Evolutionary conservation across 2,113 vertebrate genomes (phyloP).

Genomic region (Sander lucioperca): DNA sequence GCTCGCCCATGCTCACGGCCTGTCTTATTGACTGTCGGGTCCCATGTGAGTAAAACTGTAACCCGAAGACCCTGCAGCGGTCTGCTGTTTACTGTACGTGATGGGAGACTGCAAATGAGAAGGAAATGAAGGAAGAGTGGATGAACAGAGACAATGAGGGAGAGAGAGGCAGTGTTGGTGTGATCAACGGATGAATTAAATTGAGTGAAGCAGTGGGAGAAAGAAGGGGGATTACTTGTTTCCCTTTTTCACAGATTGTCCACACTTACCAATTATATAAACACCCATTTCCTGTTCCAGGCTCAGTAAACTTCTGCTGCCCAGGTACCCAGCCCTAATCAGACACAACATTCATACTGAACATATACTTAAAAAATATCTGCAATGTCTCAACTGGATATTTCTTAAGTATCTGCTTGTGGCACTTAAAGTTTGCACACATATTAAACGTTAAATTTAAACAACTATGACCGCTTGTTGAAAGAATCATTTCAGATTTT

Average conservation of each 20-base stretch:
- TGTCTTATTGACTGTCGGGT: slow-evolving; percentile 29
- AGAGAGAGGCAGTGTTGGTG: not conserved
- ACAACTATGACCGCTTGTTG: not conserved
- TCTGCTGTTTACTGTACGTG: slow-evolving; percentile 61
- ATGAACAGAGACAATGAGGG: slow-evolving; percentile 11
- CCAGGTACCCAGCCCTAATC: too few species aligned
- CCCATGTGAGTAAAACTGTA: slow-evolving; percentile 41
- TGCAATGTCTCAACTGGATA: not conserved
- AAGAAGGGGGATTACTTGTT: slow-evolving; percentile 22
- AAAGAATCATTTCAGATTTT: not conserved
- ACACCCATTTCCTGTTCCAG: not conserved
- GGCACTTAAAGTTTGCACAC: not conserved
- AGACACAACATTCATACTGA: not conserved
- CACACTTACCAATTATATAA: slow-evolving; percentile 23
- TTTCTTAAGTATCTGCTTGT: not conserved
- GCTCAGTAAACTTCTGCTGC: not conserved
- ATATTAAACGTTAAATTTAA: not conserved
- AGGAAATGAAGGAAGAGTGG: slow-evolving; percentile 31
- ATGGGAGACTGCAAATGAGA: slow-evolving; percentile 57
- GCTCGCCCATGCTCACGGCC: slow-evolving; percentile 25
- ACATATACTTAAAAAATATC: not conserved
- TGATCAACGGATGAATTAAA: slow-evolving; percentile 34
- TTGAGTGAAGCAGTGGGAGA: slow-evolving; percentile 22
- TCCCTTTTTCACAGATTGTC: slow-evolving; percentile 7
- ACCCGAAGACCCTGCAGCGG: slow-evolving; percentile 53